These are phyloP conservation scores for Hydropsyche betteni DNA, from an alignment of 2,888 invertebrate species.

Conservation along the genomic window DNA sequence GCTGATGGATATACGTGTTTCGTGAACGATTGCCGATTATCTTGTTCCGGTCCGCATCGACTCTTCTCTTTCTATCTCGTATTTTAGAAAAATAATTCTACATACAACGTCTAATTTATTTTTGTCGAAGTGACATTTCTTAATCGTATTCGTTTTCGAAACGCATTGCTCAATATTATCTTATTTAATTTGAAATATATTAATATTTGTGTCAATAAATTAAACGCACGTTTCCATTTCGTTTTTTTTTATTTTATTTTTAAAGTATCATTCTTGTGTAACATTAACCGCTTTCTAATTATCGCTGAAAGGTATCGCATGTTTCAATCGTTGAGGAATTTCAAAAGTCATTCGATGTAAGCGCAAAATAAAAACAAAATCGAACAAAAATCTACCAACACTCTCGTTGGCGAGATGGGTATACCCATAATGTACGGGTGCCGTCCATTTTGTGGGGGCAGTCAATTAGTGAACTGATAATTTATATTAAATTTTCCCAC, in stretches of 20 bases:
- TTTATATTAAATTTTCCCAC: conserved; percentile 23
- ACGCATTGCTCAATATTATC: no score
- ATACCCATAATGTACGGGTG: conserved; percentile 9
- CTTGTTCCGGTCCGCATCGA: not conserved
- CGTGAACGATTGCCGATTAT: conserved; percentile 21
- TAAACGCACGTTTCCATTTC: not conserved
- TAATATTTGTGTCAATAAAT: not conserved
- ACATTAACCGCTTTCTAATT: conserved; percentile 34
- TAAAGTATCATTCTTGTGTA: conserved; percentile 1
- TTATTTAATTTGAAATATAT: not conserved
- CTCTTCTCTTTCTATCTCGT: not conserved
- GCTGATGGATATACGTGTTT: conserved; percentile 9
- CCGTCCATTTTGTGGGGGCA: conserved; percentile 31
- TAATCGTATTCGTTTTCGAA: no score
- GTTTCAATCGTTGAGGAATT: conserved; percentile 15
- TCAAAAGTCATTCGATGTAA: conserved; percentile 22
- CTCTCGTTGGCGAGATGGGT: conserved; percentile 7
- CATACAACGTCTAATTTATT: no score
- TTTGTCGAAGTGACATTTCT: no score
- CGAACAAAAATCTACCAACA: conserved; percentile 12
- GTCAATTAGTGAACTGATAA: conserved; percentile 32
- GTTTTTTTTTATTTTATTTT: not conserved
- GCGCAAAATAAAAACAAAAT: conserved; percentile 15
- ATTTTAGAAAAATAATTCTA: no score
- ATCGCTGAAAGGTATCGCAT: conserved; percentile 2